Percentiles rank a stretch among this genome's conserved stretches.
Evolutionary conservation across 2,113 vertebrate species (phyloP).

Genomic region (Chrysemys picta): DNA sequence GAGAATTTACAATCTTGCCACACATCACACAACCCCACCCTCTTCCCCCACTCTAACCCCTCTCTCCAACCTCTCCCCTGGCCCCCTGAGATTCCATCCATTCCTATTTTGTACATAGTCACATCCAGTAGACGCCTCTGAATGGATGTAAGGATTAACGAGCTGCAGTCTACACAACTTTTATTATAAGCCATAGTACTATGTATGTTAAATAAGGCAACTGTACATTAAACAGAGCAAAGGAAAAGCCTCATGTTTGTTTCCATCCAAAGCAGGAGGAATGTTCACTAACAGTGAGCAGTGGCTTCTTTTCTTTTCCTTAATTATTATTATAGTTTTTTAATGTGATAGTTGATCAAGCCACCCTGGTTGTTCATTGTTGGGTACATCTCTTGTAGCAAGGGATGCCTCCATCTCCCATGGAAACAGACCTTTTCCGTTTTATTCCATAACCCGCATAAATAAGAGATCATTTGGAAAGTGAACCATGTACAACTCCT

Average conservation of each 20-base stretch:
- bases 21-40: neutral
- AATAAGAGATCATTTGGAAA: constrained; percentile 51
- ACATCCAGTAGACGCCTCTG: constrained; percentile 75
- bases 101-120: constrained; percentile 71
- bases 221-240: constrained; percentile 59
- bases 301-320: constrained; percentile 20
- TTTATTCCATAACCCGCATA: constrained; percentile 30
- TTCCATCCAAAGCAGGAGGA: constrained; percentile 42
- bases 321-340: neutral
- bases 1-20: constrained; percentile 70
- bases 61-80: neutral
- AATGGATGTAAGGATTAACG: constrained; percentile 75
- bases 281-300: constrained; percentile 36
- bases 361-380: neutral
- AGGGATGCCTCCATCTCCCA: neutral
- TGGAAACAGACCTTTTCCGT: constrained; percentile 6
- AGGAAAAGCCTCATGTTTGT: constrained; percentile 24
- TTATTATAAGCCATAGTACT: constrained; percentile 86
- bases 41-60: constrained; percentile 26
- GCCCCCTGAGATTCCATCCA: constrained; percentile 35
- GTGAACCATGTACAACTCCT: constrained; percentile 38
- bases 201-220: constrained; percentile 71
- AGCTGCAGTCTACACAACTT: constrained; percentile 78
- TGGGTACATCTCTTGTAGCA: neutral
- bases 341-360: neutral